A percentile compares a stretch with the other conserved stretches of the same genome.
phyloP scores from a whole-genome alignment of 2,888 invertebrate genomes.

The Epsilonema sp. region DNA sequence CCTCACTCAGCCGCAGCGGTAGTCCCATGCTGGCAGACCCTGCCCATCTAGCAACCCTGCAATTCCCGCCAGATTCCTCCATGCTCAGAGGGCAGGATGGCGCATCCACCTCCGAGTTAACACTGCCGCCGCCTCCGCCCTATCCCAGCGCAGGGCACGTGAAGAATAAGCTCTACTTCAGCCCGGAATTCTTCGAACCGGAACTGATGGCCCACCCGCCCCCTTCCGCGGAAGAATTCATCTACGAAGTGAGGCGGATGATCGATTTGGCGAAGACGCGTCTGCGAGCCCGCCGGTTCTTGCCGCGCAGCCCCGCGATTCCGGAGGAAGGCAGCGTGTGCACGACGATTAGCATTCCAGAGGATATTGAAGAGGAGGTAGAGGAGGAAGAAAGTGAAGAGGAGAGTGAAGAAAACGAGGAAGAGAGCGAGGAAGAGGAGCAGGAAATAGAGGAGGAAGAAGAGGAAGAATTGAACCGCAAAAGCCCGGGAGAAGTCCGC shows the following conservation, averaged over 20 bases:
- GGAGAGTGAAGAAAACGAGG: background rate
- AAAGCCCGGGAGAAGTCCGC: too few species aligned
- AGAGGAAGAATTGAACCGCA: too few species aligned
- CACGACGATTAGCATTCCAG: too few species aligned
- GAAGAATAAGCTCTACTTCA: slow-evolving; percentile 56
- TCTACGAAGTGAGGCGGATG: slow-evolving; percentile 56
- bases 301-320: slow-evolving; percentile 54
- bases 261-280: slow-evolving; percentile 70
- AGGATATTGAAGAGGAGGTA: too few species aligned
- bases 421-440: background rate
- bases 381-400: background rate
- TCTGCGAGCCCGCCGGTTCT: slow-evolving; percentile 57
- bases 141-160: slow-evolving; percentile 2
- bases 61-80: too few species aligned
- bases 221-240: slow-evolving; percentile 67
- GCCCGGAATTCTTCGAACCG: slow-evolving; percentile 74
- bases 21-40: too few species aligned
- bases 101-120: slow-evolving; percentile 31
- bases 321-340: slow-evolving; percentile 42
- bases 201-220: slow-evolving; percentile 67
- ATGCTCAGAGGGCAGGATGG: too few species aligned
- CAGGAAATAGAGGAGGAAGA: background rate
- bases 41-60: too few species aligned
- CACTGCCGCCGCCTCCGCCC: slow-evolving; percentile 38
- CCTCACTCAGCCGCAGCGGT: too few species aligned